Conservation (phyloP, 2,888 invertebrate genomes). For the Germaria angustata region DNA sequence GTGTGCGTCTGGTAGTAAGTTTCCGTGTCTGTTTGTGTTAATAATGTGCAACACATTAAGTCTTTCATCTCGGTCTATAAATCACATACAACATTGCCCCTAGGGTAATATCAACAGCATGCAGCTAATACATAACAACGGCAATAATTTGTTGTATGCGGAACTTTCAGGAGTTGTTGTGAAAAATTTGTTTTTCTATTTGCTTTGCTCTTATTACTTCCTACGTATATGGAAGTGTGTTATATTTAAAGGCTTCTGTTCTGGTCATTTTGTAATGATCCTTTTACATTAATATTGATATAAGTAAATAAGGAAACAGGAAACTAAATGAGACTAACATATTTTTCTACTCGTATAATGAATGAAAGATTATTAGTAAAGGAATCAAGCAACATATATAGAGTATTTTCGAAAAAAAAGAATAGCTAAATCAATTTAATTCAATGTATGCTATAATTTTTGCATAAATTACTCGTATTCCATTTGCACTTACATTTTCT, state of each 20-base stretch:
- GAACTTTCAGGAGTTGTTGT: not conserved
- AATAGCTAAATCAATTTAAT: too few species aligned
- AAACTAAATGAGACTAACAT: slow-evolving; percentile 35
- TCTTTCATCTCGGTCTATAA: slow-evolving; percentile 71
- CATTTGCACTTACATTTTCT: too few species aligned
- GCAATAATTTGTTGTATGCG: slow-evolving; percentile 9
- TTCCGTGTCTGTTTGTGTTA: slow-evolving; percentile 34
- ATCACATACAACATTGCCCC: slow-evolving; percentile 67
- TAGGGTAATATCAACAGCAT: slow-evolving; percentile 55
- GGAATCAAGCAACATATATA: too few species aligned
- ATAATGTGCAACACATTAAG: slow-evolving; percentile 75
- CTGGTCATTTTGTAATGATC: slow-evolving; percentile 25
- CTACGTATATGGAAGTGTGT: not conserved
- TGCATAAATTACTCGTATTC: too few species aligned
- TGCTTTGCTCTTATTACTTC: not conserved
- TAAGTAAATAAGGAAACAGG: slow-evolving; percentile 53
- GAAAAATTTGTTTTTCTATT: slow-evolving; percentile 4
- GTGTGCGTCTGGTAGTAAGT: slow-evolving; percentile 15
- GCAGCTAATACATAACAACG: slow-evolving; percentile 42
- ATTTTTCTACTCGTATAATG: not conserved
- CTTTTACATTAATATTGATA: slow-evolving; percentile 51
- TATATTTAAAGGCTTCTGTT: not conserved
- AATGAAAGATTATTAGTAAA: too few species aligned
- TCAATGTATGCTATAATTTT: too few species aligned
- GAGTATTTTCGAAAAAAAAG: too few species aligned